Base-by-base conservation (phyloP, 2,797 vertebrate genomes). In the Lacerta agilis region DNA sequence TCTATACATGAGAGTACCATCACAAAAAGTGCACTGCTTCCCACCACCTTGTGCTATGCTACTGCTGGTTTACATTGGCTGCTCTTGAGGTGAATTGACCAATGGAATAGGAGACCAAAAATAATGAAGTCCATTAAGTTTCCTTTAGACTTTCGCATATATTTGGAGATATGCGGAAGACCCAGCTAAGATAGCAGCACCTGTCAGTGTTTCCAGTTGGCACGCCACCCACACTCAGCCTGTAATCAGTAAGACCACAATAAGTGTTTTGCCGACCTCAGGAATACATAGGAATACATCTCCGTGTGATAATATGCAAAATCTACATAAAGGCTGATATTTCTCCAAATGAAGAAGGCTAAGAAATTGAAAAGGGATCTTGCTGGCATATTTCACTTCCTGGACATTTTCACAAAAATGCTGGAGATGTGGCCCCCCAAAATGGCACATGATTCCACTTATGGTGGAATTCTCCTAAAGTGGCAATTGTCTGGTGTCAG, bases 321-420 rank as follows among this genome's bases (percentile, higher is more conserved):
- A 13, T 55, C 23, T 4, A n/a, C 91, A 11, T 87, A 85, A 90
- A 58, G 69, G 25, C 29, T 41, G 33, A 80, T 33, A 58, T 33
- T 86, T 89, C 92, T 18, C 20, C 79, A 90, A 84, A 45, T 0
- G 90, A 55, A 81, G 58, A 29, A 75, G 45, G 8, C 2, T 33
- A 86, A 86, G 90, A 84, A 87, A 83, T 90, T 89, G 66, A 91
- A 73, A n/a, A 18, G 58, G 13, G 18, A 61, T 49, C 10, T 49
- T 49, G 45, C 45, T 49, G 45, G 45, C 45, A 49, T 49, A 49
- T 49, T 49, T 49, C 45, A 49, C 45, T 49, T 49, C 45, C 11
- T 49, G 45, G 10, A 49, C 13, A 49, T 49, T 49, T 49, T 49
- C 45, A 49, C 45, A 49, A 49, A 49, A 49, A 49, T 49, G 45